A percentile compares a stretch with the other conserved stretches of the same genome.
These are phyloP conservation scores for Tiliacea citrago DNA, from an alignment of 2,888 invertebrate species.

Conservation along the genomic window DNA sequence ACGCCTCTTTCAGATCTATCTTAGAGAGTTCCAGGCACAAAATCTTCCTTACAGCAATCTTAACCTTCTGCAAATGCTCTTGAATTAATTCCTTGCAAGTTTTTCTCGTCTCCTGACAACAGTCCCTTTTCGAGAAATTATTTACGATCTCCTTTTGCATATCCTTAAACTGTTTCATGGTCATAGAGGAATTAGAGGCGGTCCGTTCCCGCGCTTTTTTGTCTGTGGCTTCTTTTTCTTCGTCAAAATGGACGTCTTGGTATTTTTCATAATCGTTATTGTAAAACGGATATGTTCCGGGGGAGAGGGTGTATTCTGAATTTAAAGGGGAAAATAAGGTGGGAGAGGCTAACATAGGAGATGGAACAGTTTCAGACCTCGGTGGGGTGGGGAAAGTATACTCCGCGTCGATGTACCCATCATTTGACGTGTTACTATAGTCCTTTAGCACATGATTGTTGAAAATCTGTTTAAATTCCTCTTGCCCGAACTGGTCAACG, in stretches of 20 bases:
- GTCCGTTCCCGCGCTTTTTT: slow-evolving; percentile 68
- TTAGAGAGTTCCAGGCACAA: slow-evolving; percentile 78
- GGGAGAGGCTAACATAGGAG: slow-evolving; percentile 75
- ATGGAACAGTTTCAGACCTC: slow-evolving; percentile 78
- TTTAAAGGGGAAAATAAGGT: slow-evolving; percentile 72
- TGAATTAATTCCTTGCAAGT: slow-evolving; percentile 78
- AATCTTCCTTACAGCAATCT: slow-evolving; percentile 72
- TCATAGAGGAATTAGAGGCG: slow-evolving; percentile 72
- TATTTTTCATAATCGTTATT: slow-evolving; percentile 82
- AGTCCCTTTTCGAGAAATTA: slow-evolving; percentile 79
- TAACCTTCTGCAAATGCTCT: slow-evolving; percentile 75
- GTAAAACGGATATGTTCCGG: slow-evolving; percentile 76
- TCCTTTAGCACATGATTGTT: slow-evolving; percentile 54
- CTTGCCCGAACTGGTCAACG: slow-evolving; percentile 40
- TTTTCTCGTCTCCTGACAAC: slow-evolving; percentile 77
- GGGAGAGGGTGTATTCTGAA: slow-evolving; percentile 77
- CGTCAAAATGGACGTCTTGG: slow-evolving; percentile 77
- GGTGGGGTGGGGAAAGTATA: slow-evolving; percentile 80
- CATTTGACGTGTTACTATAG: slow-evolving; percentile 36
- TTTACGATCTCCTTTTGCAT: slow-evolving; percentile 80
- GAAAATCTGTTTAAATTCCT: slow-evolving; percentile 60
- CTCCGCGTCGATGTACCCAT: slow-evolving; percentile 20
- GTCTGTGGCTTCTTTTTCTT: slow-evolving; percentile 64
- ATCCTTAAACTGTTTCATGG: slow-evolving; percentile 84
- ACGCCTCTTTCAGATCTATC: slow-evolving; percentile 77